Percentiles rank a stretch among this genome's conserved stretches.
Conservation (phyloP, 2,113 vertebrate species). For the Notechis scutatus region DNA sequence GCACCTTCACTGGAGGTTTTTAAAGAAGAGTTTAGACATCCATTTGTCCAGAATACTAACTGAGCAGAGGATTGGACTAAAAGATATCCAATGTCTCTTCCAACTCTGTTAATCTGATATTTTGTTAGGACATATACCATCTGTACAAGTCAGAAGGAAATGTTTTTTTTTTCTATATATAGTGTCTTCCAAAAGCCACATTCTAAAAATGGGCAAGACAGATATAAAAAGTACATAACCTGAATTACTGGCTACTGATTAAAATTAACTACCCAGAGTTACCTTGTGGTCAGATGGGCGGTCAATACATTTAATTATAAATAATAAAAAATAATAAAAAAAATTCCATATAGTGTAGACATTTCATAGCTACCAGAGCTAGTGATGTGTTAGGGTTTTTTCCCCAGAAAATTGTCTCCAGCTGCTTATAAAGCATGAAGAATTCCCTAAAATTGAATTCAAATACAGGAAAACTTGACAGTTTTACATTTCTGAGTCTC, state of each 20-base stretch:
- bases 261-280: neutral
- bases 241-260: neutral
- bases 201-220: neutral
- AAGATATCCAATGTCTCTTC: neutral
- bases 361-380: conserved; percentile 14
- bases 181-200: neutral
- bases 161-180: neutral
- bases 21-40: neutral
- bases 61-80: neutral
- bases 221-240: neutral
- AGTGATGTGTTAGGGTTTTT: conserved; percentile 7
- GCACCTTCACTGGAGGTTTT: neutral
- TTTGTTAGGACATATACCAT: neutral
- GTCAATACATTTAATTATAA: neutral
- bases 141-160: neutral
- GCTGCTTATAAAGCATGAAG: conserved; percentile 38
- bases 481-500: conserved; percentile 37
- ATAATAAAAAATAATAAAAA: neutral
- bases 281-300: neutral
- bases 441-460: conserved; percentile 41
- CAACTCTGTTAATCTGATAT: neutral
- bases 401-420: neutral
- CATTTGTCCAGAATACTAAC: neutral
- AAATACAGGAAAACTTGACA: conserved; percentile 32
- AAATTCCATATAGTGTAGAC: conserved; percentile 19